Evolutionary conservation across 1,140 invertebrate genomes (phyloP).

Genomic region (Papilio machaon): DNA sequence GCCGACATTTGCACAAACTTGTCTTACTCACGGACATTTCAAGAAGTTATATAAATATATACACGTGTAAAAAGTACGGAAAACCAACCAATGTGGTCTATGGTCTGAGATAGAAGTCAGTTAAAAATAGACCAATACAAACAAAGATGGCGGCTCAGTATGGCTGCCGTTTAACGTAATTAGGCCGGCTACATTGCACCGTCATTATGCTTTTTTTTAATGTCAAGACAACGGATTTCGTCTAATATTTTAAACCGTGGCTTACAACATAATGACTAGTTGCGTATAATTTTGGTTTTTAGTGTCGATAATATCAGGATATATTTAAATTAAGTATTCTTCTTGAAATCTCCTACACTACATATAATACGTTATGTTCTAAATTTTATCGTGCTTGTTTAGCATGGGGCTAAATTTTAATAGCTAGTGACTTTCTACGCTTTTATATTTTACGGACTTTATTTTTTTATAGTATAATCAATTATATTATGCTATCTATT

Average conservation of each 20-base stretch:
- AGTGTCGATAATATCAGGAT: neutral
- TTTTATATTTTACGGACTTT: neutral
- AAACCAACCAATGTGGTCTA: no score
- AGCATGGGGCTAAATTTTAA: constrained; percentile 1
- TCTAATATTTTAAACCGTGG: no score
- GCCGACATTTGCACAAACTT: constrained; percentile 33
- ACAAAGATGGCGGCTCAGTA: neutral
- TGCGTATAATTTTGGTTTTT: no score
- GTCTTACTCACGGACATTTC: constrained; percentile 40
- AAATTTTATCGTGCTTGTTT: constrained; percentile 8
- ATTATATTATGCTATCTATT: neutral
- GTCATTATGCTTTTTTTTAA: no score
- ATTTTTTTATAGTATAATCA: neutral
- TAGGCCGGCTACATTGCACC: no score
- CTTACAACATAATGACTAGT: no score
- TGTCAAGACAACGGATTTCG: no score
- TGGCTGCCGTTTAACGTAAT: neutral
- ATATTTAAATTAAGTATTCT: neutral
- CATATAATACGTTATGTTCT: neutral
- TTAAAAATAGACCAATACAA: neutral
- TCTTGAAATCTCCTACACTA: constrained; percentile 20
- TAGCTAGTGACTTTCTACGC: neutral
- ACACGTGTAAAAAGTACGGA: no score
- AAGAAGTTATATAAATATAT: constrained; percentile 7
- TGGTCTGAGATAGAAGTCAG: no score